Conservation (phyloP, 2,888 invertebrate genomes). For the Papilio demoleus region DNA sequence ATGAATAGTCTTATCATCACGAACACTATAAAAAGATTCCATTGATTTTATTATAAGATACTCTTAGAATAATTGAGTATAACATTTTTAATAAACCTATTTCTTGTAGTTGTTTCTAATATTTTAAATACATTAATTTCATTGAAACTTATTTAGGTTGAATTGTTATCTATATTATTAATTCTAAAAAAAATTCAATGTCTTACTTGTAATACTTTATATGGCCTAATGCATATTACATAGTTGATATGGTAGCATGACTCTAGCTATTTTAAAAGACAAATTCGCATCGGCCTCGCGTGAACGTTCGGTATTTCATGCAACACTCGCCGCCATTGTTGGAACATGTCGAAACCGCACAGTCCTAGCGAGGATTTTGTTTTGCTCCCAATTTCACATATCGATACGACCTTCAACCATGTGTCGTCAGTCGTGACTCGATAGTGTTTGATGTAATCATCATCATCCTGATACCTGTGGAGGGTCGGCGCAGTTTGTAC, state of each 20-base stretch:
- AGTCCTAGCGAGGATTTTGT: conserved; percentile 27
- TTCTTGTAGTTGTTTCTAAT: neutral
- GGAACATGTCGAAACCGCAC: conserved; percentile 42
- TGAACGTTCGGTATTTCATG: conserved; percentile 61
- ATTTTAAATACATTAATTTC: neutral
- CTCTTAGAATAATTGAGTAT: neutral
- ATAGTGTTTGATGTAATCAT: neutral
- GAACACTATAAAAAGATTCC: conserved; percentile 57
- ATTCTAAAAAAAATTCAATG: neutral
- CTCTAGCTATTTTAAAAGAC: conserved; percentile 16
- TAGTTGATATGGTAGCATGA: conserved; percentile 7
- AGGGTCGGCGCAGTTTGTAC: too few relatives aligned
- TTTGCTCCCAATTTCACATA: conserved; percentile 35
- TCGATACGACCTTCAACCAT: conserved; percentile 21
- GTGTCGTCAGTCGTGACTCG: neutral
- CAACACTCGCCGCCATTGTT: conserved; percentile 61
- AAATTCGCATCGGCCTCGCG: conserved; percentile 59
- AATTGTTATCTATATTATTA: neutral
- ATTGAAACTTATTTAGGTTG: neutral
- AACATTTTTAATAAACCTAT: neutral
- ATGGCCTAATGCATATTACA: neutral
- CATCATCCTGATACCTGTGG: too few relatives aligned
- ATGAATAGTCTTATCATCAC: conserved; percentile 60
- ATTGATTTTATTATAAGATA: conserved; percentile 10
- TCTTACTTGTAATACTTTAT: neutral